Conservation (phyloP, 2,113 vertebrate species). For the Acrocephalus arundinaceus region DNA sequence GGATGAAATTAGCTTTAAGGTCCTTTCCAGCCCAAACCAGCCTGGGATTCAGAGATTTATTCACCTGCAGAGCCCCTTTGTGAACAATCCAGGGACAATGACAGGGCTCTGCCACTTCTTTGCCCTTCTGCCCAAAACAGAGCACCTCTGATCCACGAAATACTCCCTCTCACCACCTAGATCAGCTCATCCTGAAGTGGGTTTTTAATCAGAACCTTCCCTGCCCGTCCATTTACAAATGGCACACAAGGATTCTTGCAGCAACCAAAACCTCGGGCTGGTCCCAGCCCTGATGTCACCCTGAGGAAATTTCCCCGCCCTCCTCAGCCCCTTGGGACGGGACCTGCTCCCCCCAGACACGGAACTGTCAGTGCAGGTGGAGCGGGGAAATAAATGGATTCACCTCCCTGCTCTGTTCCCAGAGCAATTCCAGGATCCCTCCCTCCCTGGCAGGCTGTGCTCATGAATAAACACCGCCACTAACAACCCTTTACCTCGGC, state of each 20-base stretch:
- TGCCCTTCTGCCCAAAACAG: neutral
- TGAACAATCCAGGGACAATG: neutral
- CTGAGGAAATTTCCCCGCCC: neutral
- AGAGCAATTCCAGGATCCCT: neutral
- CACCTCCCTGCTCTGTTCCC: neutral
- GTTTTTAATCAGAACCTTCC: neutral
- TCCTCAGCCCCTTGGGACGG: neutral
- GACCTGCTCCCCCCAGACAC: neutral
- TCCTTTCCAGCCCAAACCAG: neutral
- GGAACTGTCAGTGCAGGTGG: neutral
- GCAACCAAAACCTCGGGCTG: neutral
- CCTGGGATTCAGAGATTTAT: neutral
- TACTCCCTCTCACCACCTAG: fast-evolving
- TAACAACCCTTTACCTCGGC: neutral
- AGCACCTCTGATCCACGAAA: neutral
- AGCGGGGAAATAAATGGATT: neutral
- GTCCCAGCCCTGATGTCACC: neutral
- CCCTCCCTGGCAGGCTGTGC: neutral
- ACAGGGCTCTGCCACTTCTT: neutral
- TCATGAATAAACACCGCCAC: neutral
- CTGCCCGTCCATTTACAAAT: neutral
- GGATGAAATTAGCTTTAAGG: neutral
- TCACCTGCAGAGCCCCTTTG: fast-evolving
- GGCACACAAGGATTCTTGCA: neutral
- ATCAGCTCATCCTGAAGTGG: neutral